Base-by-base conservation (phyloP, 2,888 invertebrate genomes). In the Alitta virens region DNA sequence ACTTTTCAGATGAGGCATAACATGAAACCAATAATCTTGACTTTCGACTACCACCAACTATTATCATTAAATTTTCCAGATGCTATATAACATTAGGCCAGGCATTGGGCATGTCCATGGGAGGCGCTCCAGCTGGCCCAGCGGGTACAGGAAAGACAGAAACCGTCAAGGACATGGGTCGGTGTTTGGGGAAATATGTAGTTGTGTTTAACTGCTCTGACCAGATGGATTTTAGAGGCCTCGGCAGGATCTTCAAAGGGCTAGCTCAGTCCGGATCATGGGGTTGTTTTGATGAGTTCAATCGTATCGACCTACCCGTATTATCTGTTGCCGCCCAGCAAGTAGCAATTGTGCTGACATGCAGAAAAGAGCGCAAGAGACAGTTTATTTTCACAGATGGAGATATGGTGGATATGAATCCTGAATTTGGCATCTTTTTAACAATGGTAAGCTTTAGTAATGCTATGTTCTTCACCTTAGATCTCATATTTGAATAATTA, bases 71-170 rank as follows among this genome's bases (percentile, higher is more conserved):
- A 53, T 3, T 16, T 50, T 50, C 1, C 53, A 93, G 96, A 76
- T 97, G 97, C 83, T 97, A 97, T 83, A 97, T 97, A 73, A 97
- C 97, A 0, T 84, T 97, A 60, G 95, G 96, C 0, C 97, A 97
- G 84, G 96, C 96, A 0, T 83, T 97, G 63, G 91, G 94, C 0
- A 91, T 96, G 89, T 93, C 94, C 68, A 94, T 96, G 94, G 97
- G 97, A 18, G 96, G 95, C 0, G 92, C 94, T 18, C 96, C 96
- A 0, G 94, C 95, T 72, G 96, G 97, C 0, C 96, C 96, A 1
- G 96, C 96, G 0, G 96, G 96, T 14, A 97, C 96, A 0, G 96
- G 96, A 3, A 83, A 83, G 67, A 83, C 83, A 14, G 83, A 83
- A 69, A 82, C 83, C 18, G 71, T 71, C 59, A 77, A 77, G 63